These are phyloP conservation scores for Acanthopleura granulata DNA, from an alignment of 2,888 invertebrate genomes.

Conservation along the genomic window DNA sequence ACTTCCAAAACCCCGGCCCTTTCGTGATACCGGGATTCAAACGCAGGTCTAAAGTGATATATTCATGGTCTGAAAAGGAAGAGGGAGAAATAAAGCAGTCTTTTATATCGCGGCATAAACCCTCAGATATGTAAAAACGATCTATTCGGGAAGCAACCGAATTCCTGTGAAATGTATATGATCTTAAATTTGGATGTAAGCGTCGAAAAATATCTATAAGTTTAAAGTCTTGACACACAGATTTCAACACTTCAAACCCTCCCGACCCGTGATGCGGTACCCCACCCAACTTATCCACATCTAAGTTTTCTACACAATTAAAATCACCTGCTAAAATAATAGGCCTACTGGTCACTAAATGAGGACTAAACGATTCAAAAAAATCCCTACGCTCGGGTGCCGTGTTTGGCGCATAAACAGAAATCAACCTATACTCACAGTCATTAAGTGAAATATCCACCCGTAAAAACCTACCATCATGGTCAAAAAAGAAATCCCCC, in stretches of 20 bases:
- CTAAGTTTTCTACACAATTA: conserved; percentile 27
- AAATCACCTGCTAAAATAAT: conserved; percentile 29
- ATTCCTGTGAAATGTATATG: conserved; percentile 6
- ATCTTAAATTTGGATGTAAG: conserved; percentile 20
- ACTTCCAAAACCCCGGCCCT: conserved; percentile 17
- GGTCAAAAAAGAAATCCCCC: conserved; percentile 7
- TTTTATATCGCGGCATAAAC: background rate
- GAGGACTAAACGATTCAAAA: conserved; percentile 21
- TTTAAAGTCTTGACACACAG: conserved; percentile 23
- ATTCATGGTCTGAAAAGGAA: conserved; percentile 20
- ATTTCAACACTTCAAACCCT: conserved; percentile 22
- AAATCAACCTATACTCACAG: background rate
- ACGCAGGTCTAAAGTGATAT: background rate
- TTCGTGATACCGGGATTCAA: background rate
- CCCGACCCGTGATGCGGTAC: conserved; percentile 19
- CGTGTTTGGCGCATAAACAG: conserved; percentile 23
- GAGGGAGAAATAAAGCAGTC: background rate
- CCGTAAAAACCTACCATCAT: conserved; percentile 6
- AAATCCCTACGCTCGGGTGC: conserved; percentile 24
- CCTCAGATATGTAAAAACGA: conserved; percentile 1
- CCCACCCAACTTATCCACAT: conserved; percentile 28
- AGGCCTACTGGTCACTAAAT: conserved; percentile 22
- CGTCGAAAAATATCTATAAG: conserved; percentile 25
- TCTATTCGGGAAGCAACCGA: background rate
- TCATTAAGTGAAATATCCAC: conserved; percentile 1